Conservation (phyloP, 1,140 invertebrate species). For the Venturia canescens region DNA sequence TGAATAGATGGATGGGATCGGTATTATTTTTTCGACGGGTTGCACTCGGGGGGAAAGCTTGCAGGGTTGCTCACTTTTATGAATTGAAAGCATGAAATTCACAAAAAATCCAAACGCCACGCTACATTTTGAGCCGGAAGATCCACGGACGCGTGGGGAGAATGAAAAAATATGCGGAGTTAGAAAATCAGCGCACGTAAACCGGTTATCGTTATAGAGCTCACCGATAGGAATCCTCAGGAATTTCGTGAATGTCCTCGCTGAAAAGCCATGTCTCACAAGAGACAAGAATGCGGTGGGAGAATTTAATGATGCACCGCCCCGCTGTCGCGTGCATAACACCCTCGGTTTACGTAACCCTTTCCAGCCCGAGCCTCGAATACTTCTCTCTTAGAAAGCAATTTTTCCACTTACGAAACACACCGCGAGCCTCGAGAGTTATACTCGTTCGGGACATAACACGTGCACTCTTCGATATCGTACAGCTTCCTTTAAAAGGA, state of each 20-base stretch:
- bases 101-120: not conserved
- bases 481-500: slow-evolving; percentile 35
- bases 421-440: not conserved
- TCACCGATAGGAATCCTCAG: slow-evolving; percentile 48
- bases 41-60: not conserved
- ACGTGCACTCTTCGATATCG: slow-evolving; percentile 2
- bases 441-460: not conserved
- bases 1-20: not conserved
- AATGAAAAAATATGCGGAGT: too few species aligned
- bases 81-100: not conserved
- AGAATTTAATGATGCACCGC: slow-evolving; percentile 51
- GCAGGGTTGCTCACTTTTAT: not conserved
- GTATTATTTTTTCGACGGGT: not conserved
- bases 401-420: slow-evolving; percentile 37
- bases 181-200: not conserved
- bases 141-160: not conserved
- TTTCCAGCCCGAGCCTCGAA: not conserved
- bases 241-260: slow-evolving; percentile 50
- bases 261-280: slow-evolving; percentile 41
- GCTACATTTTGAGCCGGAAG: not conserved
- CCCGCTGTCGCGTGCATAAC: slow-evolving; percentile 24
- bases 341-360: slow-evolving; percentile 18
- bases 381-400: slow-evolving; percentile 9
- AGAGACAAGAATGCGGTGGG: slow-evolving; percentile 50
- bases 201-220: not conserved